Evolutionary conservation across 2,888 invertebrate species (phyloP).

Genomic region (Nipponacmea schrenckii): DNA sequence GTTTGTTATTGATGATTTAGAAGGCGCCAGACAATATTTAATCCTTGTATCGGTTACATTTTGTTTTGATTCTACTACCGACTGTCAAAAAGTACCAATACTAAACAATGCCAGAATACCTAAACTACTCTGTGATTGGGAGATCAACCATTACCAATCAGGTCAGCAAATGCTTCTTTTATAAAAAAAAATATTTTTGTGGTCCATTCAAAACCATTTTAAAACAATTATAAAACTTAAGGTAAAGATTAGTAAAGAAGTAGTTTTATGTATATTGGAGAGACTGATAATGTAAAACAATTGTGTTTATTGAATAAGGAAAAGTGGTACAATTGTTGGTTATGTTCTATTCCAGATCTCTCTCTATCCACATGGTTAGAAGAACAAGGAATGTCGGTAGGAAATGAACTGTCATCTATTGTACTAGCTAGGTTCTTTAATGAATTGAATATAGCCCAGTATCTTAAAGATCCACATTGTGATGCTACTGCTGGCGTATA

Average conservation of each 20-base stretch:
- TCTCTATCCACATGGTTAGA: constrained; percentile 28
- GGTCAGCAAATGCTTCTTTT: too few species aligned
- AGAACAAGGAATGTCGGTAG: constrained; percentile 17
- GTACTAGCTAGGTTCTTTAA: constrained; percentile 28
- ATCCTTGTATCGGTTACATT: constrained; percentile 26
- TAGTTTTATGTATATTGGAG: too few species aligned
- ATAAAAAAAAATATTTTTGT: too few species aligned
- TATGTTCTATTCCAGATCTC: constrained; percentile 8
- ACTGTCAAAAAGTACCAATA: constrained; percentile 27
- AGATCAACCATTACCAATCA: too few species aligned
- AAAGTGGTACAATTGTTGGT: too few species aligned
- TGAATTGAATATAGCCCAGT: constrained; percentile 29
- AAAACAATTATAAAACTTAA: too few species aligned
- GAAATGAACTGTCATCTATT: constrained; percentile 25
- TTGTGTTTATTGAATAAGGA: too few species aligned
- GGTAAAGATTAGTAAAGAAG: too few species aligned
- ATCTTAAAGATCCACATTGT: constrained; percentile 31
- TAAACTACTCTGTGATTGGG: constrained; percentile 16
- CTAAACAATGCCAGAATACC: constrained; percentile 26
- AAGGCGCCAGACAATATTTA: constrained; percentile 28
- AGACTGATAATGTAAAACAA: too few species aligned
- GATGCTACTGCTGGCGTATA: constrained; percentile 21
- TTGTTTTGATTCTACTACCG: constrained; percentile 23
- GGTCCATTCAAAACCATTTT: too few species aligned
- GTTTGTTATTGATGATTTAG: constrained; percentile 28